phyloP scores from a whole-genome alignment of 2,113 vertebrate genomes.

The Bos indicus region DNA sequence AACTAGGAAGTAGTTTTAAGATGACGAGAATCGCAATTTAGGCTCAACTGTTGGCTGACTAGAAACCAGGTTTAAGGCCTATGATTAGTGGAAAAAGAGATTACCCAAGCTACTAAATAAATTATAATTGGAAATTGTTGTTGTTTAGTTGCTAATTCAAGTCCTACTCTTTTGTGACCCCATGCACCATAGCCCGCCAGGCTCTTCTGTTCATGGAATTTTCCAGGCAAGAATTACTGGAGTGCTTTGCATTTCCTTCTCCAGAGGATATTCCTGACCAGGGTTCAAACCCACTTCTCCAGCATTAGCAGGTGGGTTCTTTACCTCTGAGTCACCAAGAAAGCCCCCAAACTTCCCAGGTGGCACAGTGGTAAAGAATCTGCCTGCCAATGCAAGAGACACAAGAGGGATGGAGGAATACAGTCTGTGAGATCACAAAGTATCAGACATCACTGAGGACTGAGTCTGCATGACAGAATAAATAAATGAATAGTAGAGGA shows the following conservation, averaged over 20 bases:
- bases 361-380: neutral
- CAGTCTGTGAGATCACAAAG: neutral
- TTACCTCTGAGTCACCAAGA: neutral
- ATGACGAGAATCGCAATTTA: neutral
- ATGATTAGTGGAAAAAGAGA: neutral
- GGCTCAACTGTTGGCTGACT: neutral
- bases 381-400: neutral
- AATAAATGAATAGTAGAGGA: neutral
- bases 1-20: neutral
- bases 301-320: neutral
- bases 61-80: neutral
- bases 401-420: neutral
- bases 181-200: neutral
- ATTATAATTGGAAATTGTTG: neutral
- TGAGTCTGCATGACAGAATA: neutral
- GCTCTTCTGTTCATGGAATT: neutral
- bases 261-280: neutral
- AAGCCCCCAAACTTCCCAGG: neutral
- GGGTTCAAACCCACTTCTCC: neutral
- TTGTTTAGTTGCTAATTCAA: neutral
- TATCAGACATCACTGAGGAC: neutral
- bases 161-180: neutral
- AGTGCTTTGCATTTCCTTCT: neutral
- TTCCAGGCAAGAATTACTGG: neutral
- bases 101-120: neutral